phyloP scores from a whole-genome alignment of 2,113 vertebrate species.

The Phylloscopus trochiloides region DNA sequence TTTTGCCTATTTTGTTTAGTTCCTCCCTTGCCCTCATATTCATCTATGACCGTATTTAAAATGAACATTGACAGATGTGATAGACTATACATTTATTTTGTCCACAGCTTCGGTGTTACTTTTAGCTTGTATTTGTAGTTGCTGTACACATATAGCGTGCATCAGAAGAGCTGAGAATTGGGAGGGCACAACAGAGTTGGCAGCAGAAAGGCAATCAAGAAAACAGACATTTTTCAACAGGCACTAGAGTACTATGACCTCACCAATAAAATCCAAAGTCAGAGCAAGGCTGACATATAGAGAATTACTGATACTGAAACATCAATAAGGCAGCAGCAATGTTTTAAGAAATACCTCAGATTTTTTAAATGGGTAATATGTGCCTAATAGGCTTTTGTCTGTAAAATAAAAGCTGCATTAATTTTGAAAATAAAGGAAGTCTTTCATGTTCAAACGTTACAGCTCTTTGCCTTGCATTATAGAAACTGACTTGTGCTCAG shows the following conservation, averaged over 20 bases:
- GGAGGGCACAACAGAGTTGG: background rate
- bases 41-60: background rate
- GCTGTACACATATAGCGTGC: background rate
- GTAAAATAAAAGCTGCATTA: background rate
- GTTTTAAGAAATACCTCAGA: background rate
- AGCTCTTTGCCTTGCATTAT: background rate
- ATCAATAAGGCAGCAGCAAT: background rate
- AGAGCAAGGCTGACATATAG: background rate
- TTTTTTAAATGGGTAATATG: background rate
- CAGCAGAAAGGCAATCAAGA: background rate
- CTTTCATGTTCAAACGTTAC: background rate
- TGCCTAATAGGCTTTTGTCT: background rate
- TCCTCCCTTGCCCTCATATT: background rate
- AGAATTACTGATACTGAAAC: background rate
- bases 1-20: background rate
- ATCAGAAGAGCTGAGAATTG: background rate
- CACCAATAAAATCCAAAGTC: background rate
- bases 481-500: background rate
- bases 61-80: background rate
- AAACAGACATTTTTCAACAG: background rate
- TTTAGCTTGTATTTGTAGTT: background rate
- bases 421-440: background rate
- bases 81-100: background rate
- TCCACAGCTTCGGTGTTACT: background rate
- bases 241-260: background rate